Evolutionary conservation across 2,797 vertebrate genomes (phyloP).

Genomic region (Lithobates sylvaticus): DNA sequence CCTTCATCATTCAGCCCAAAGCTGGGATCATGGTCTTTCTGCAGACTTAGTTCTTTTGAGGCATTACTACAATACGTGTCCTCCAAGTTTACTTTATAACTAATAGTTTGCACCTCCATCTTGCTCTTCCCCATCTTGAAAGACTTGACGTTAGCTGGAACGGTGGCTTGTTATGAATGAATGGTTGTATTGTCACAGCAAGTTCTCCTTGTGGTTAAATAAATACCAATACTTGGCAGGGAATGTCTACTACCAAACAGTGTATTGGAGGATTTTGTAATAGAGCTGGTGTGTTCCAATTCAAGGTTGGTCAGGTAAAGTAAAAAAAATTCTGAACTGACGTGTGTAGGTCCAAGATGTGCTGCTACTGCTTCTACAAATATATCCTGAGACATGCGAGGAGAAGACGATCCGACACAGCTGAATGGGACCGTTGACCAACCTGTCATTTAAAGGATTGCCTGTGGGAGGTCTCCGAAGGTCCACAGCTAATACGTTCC

Average conservation of each 20-base stretch:
- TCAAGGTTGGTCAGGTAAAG: background rate
- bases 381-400: background rate
- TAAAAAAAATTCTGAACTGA: no score
- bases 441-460: conserved; percentile 24
- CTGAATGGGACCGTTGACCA: conserved; percentile 6
- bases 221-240: background rate
- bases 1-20: background rate
- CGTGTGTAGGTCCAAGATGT: conserved; percentile 15
- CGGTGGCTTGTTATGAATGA: background rate
- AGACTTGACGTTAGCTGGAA: background rate
- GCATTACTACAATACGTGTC: background rate
- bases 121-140: background rate
- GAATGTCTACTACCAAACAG: background rate
- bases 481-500: background rate
- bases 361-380: conserved; percentile 16
- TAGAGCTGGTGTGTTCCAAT: background rate
- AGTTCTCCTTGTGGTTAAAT: background rate
- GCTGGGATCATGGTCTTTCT: background rate
- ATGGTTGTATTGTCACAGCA: background rate
- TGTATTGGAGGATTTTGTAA: background rate
- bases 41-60: background rate
- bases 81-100: conserved; percentile 22
- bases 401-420: conserved; percentile 21
- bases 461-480: conserved; percentile 12
- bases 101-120: conserved; percentile 15